Evolutionary conservation across 1,140 invertebrate genomes (phyloP), one percentile per base, ranked within the genome.

Genomic region (Bathynomus jamesi): DNA sequence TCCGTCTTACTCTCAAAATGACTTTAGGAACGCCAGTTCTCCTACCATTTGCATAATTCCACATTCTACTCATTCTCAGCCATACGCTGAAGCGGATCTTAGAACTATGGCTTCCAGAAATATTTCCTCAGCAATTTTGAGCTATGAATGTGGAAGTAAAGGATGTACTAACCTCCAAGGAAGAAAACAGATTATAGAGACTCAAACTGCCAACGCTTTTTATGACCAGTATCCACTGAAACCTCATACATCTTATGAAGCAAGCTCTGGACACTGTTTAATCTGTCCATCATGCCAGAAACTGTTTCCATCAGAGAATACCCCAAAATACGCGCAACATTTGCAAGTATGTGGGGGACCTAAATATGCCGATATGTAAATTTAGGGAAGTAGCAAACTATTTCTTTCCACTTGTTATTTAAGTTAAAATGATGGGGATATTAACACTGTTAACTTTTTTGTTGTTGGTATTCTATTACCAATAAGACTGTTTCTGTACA

Each of bases 281-380:
- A 76, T 79, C 27, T 81, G 80, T 61, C 80, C 79, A 1, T 74
- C 75, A 30, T 81, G 80, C 63, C 76, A 78, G 27, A 66, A 70
- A 61, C 76, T 79, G 13, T 81, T 81, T 70, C 73, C 80, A 17
- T 78, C 78, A 65, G 74, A 78, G n/a, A 75, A 78, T 46, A 78
- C 80, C 61, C 28, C 80, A 0, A 69, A 78, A 68, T 81, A 80
- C 65, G 70, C 79, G 17, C 78, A 80, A 60, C 80, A 81, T 70
- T 80, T 81, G 69, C 78, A 79, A 67, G 63, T 67, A 21, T 81
- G 80, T 68, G 75, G 69, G 32, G 75, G 75, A 40, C 75, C 75
- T 4, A 71, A 73, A 28, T 76, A 73, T 53, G 65, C 70, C 8
- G 72, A 73, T 31, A 66, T 76, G 29, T 76, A 67, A 71, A 66